Base-by-base conservation (phyloP, 2,113 vertebrate genomes). In the Cavia porcellus region DNA sequence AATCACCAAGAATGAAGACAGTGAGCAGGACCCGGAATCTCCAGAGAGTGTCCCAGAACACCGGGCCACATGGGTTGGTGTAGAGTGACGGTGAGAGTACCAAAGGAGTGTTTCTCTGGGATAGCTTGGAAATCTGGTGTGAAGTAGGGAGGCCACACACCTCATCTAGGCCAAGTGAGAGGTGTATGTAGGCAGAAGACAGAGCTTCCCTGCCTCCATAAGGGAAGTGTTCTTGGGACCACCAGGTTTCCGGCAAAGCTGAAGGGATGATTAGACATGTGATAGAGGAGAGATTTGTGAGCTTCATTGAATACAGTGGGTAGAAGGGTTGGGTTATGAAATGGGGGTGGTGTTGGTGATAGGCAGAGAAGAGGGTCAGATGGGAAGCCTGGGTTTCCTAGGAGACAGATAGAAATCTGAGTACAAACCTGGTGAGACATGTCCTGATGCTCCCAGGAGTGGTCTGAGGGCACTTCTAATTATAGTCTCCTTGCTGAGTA, bases 361-460 rank as follows among this genome's bases (percentile, higher is more conserved):
- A 50, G 35, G 80, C 32, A 90, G 72, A 81, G 89, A 13, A 59
- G 50, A 81, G 38, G 55, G 32, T 72, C 52, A 28, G 82, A 42
- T 87, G 68, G 85, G 25, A 75, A 95, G 45, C 42, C 38, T 85
- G 32, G 55, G 35, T 77, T 84, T 95, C 35, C 45, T 57, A 86
- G 28, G 79, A 86, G 74, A 92, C 82, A 24, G 24, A 24, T 62
- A 25, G 61, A 95, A 86, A 83, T 66, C 62, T 17, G 35, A 89
- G 59, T 87, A 61, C 7, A 62, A 82, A 14, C 3, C 20, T 75
- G 28, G 50, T 57, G 45, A 62, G 50, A 52, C 50, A 59, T 50
- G 13, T 89, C 55, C 10, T 89, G 32, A 52, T 68, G 25, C 9
- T 55, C 19, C 61, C 79, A 2, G 38, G 50, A 57, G 28, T 32